These are phyloP conservation scores for Rhagophthalmus giganteus DNA, from an alignment of 2,888 invertebrate species.

Conservation along the genomic window DNA sequence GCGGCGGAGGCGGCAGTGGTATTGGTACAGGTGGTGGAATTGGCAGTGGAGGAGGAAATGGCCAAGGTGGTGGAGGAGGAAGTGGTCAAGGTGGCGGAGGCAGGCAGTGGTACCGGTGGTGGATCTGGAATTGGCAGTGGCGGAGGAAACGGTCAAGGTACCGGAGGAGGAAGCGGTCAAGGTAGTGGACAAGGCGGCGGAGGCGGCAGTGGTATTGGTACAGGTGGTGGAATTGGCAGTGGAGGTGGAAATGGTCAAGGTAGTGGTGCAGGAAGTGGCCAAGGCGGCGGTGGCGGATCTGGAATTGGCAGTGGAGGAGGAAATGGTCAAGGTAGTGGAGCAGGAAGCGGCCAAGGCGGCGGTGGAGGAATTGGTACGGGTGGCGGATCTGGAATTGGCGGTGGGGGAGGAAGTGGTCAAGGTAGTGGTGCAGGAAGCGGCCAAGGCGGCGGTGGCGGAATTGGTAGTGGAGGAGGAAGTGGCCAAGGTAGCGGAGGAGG, in stretches of 20 bases:
- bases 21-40: conserved; percentile 2
- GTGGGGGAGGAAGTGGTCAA: conserved; percentile 69
- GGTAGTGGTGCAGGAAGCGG: conserved; percentile 62
- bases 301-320: conserved; percentile 19
- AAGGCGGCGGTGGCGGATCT: neutral
- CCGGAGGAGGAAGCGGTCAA: conserved; percentile 8
- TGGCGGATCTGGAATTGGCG: conserved; percentile 64
- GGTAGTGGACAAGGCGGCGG: conserved; percentile 1
- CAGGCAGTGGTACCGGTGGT: conserved; percentile 10
- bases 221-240: conserved; percentile 5
- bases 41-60: conserved; percentile 2
- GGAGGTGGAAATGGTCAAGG: conserved; percentile 3
- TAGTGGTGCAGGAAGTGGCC: neutral
- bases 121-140: conserved; percentile 9
- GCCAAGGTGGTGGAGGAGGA: conserved; percentile 5
- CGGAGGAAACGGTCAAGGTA: conserved; percentile 6
- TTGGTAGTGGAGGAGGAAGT: conserved; percentile 25
- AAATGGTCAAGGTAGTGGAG: neutral
- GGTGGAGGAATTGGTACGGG: conserved; percentile 58
- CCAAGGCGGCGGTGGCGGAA: conserved; percentile 20
- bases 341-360: conserved; percentile 10
- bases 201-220: conserved; percentile 5
- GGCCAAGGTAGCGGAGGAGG: conserved; percentile 18
- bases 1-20: conserved; percentile 4
- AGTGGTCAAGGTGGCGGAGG: too few species aligned